Conservation (phyloP, 2,888 invertebrate genomes). For the Crossocerus cetratus region DNA sequence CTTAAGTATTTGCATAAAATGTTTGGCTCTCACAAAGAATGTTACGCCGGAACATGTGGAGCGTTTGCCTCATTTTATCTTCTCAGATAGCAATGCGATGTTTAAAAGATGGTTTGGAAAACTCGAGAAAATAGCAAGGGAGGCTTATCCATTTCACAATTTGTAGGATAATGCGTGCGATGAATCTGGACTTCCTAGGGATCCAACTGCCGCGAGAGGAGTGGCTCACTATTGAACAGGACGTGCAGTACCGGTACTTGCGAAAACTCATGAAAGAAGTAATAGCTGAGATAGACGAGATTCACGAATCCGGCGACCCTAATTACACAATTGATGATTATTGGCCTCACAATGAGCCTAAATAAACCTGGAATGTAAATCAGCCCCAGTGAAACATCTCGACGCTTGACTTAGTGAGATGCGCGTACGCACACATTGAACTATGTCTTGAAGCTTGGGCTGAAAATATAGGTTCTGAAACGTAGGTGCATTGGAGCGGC, state of each 20-base stretch:
- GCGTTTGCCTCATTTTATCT: no score
- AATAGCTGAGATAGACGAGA: slow-evolving; percentile 44
- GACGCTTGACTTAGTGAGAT: no score
- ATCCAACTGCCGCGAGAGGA: slow-evolving; percentile 46
- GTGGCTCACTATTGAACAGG: slow-evolving; percentile 60
- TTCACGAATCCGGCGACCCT: slow-evolving; percentile 46
- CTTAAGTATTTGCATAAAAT: no score
- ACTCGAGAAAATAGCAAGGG: background rate
- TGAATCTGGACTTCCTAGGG: slow-evolving; percentile 43
- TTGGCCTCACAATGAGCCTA: slow-evolving; percentile 32
- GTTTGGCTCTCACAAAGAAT: no score
- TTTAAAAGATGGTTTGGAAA: no score
- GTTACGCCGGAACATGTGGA: no score
- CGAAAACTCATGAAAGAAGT: slow-evolving; percentile 45
- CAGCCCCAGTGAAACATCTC: background rate
- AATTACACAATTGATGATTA: slow-evolving; percentile 38
- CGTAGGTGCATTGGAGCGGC: no score
- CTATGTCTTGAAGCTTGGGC: no score
- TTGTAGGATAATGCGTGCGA: slow-evolving; percentile 48
- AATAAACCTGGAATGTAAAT: slow-evolving; percentile 9
- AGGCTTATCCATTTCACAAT: background rate
- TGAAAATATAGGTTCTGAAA: no score
- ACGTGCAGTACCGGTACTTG: slow-evolving; percentile 51
- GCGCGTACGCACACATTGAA: no score
- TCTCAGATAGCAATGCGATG: no score